These are phyloP conservation scores for Amblyraja radiata DNA, from an alignment of 2,797 vertebrate species.

Conservation along the genomic window DNA sequence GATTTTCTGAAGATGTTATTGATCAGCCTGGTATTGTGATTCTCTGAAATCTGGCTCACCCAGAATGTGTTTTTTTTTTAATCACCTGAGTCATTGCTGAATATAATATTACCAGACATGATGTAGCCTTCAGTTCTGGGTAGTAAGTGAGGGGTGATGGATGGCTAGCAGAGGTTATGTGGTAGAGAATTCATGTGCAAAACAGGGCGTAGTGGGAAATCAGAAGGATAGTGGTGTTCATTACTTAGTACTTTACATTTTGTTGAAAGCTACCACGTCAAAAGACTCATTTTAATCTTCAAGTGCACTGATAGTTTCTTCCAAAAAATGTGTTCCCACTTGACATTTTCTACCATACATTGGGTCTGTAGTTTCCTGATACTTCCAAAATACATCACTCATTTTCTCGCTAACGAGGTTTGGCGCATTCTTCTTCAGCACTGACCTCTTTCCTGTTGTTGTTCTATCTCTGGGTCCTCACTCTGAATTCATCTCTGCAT, in stretches of 20 bases:
- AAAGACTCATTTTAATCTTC: too few relatives aligned
- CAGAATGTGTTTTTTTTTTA: background rate
- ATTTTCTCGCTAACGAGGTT: background rate
- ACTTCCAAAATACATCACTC: background rate
- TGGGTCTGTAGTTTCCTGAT: too few relatives aligned
- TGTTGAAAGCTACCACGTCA: too few relatives aligned
- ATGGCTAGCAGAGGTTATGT: too few relatives aligned
- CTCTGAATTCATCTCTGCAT: background rate
- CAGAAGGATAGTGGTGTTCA: too few relatives aligned
- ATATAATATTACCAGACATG: background rate
- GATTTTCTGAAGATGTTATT: background rate
- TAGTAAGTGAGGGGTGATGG: too few relatives aligned
- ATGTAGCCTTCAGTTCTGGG: background rate
- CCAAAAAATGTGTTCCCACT: too few relatives aligned
- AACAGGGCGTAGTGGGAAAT: too few relatives aligned
- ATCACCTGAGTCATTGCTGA: background rate
- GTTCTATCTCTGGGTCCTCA: constrained; percentile 8
- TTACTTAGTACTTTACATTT: too few relatives aligned
- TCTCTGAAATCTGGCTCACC: background rate
- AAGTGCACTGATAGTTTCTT: too few relatives aligned
- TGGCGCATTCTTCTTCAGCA: background rate
- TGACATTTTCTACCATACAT: too few relatives aligned
- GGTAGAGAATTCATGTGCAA: too few relatives aligned
- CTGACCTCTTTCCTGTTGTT: background rate
- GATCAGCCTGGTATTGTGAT: background rate